Evolutionary conservation across 2,797 vertebrate species (phyloP), one percentile per base, ranked within the genome.

Genomic region (Anniella stebbinsi): DNA sequence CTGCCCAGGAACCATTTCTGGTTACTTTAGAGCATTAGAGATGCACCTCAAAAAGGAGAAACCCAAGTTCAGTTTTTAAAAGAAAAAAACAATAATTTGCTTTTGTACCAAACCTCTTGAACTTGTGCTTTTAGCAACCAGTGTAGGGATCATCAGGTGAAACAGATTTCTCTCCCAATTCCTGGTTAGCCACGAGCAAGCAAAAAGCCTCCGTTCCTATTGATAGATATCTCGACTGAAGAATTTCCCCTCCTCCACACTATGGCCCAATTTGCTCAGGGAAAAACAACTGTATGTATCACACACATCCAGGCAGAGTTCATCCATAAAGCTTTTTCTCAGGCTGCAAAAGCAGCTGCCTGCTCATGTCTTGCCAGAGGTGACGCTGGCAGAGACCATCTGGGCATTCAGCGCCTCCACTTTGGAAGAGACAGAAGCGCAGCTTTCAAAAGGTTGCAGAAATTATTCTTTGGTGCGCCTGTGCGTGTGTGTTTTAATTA

Each of bases 261-360:
- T 28, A 45, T 60, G 92, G 91, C 94, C 84, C 92, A 92, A 91
- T 94, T 88, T 91, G 91, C 84, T 93, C n/a, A 89, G 92, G 93
- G 91, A 94, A 94, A 95, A 96, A 95, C 72, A 94, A 87, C 93
- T 92, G 90, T 9, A 93, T 95, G 95, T 96, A 94, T 94, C 95
- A 96, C 89, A 89, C 87, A 84, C 92, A 92, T 93, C 91, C 91
- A 92, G 93, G 94, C 93, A 89, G 93, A 95, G 94, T 95, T 96
- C 95, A 94, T 92, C 94, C 87, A 95, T 87, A 96, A 84, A 95
- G 92, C 94, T 95, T 93, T 94, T 94, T 95, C 92, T 89, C 92
- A 94, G 91, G 94, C 95, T 93, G 92, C 95, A 96, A 95, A 95
- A 96, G 94, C 96, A 96, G 95, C 96, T 96, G 95, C 93, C 95